These are phyloP conservation scores for Colinus virginianus DNA, from an alignment of 2,113 vertebrate species.

Conservation along the genomic window DNA sequence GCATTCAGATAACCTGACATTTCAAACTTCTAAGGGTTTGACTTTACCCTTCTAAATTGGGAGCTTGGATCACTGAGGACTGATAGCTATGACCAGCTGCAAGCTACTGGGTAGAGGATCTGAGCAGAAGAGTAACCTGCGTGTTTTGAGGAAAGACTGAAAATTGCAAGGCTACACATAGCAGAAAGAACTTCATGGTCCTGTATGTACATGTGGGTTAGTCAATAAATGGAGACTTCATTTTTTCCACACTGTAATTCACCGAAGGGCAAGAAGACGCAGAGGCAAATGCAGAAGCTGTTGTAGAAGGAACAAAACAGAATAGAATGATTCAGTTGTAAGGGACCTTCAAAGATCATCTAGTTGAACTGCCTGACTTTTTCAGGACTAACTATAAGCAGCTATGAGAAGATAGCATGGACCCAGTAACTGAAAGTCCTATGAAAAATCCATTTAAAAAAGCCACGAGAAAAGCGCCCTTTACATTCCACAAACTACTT, in stretches of 20 bases:
- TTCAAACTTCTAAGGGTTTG: neutral
- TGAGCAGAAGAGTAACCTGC: neutral
- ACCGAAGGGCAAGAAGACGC: neutral
- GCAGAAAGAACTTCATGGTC: neutral
- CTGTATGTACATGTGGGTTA: neutral
- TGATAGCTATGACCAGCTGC: neutral
- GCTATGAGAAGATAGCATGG: neutral
- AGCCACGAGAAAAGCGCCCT: neutral
- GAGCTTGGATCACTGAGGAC: neutral
- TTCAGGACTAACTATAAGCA: neutral
- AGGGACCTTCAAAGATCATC: neutral
- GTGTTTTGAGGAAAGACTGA: neutral
- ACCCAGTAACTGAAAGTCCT: neutral
- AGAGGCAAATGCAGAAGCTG: neutral
- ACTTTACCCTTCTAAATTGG: constrained; percentile 23
- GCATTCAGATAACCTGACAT: neutral
- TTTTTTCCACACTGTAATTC: neutral
- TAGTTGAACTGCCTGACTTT: neutral
- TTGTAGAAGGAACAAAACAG: accelerated
- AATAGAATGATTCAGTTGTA: neutral
- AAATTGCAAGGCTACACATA: neutral
- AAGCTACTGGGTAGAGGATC: neutral
- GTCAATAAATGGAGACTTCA: neutral
- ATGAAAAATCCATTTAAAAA: neutral
- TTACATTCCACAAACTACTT: neutral